These are phyloP conservation scores for Diaphora mendica DNA, from an alignment of 2,888 invertebrate species.

Conservation along the genomic window DNA sequence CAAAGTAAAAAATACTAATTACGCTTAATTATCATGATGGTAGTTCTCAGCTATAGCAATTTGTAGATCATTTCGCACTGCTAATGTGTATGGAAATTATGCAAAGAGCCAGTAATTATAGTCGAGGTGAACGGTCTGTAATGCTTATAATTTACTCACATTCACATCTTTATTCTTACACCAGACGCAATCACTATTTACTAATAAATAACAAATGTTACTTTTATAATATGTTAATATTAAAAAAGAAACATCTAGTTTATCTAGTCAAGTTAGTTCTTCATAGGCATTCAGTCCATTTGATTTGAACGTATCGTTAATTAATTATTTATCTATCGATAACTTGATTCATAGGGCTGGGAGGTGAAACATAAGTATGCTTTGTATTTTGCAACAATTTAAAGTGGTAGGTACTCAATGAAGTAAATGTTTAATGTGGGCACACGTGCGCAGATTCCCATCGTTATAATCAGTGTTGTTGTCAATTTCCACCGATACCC, in stretches of 20 bases:
- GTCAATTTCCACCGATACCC: constrained; percentile 79
- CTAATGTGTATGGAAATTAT: constrained; percentile 83
- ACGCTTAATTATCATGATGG: constrained; percentile 73
- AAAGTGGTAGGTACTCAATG: constrained; percentile 64
- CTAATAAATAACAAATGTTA: constrained; percentile 25
- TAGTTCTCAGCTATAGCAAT: constrained; percentile 74
- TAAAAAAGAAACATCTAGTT: constrained; percentile 10
- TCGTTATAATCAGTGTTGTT: constrained; percentile 73
- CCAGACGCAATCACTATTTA: constrained; percentile 36
- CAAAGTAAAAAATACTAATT: constrained; percentile 77
- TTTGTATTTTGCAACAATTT: constrained; percentile 70
- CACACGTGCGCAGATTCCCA: constrained; percentile 78
- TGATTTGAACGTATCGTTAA: constrained; percentile 59
- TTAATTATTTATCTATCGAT: constrained; percentile 58
- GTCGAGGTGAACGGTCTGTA: constrained; percentile 75
- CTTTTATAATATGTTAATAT: constrained; percentile 18
- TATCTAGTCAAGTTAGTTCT: constrained; percentile 23
- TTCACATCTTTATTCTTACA: constrained; percentile 66
- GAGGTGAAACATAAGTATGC: constrained; percentile 60
- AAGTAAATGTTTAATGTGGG: constrained; percentile 75
- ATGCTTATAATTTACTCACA: constrained; percentile 71
- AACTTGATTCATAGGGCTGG: constrained; percentile 63
- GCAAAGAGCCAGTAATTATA: constrained; percentile 80
- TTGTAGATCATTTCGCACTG: constrained; percentile 80
- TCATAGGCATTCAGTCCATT: constrained; percentile 41